These are phyloP conservation scores for Cheilosia urbana DNA, from an alignment of 2,888 invertebrate genomes.

Conservation along the genomic window DNA sequence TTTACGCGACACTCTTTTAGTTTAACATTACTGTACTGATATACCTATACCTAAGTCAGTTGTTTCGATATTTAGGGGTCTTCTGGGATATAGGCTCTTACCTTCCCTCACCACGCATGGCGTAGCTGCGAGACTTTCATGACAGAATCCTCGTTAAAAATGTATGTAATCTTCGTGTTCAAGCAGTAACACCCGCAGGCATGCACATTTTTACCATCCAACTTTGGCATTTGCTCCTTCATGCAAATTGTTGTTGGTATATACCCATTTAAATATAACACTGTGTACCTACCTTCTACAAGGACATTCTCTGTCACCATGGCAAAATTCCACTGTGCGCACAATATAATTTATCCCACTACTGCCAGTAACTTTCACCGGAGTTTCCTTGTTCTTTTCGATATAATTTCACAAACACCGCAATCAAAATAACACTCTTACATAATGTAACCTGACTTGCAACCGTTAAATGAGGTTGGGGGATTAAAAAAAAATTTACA, in stretches of 20 bases:
- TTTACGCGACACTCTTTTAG: too few species aligned
- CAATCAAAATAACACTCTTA: conserved; percentile 34
- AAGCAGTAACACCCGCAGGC: conserved; percentile 5
- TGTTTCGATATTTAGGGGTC: too few species aligned
- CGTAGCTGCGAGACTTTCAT: neutral
- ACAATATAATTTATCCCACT: conserved; percentile 6
- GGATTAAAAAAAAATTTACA: conserved; percentile 14
- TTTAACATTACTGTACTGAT: too few species aligned
- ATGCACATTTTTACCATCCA: conserved; percentile 1
- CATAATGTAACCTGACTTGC: conserved; percentile 20
- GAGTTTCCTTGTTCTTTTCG: neutral
- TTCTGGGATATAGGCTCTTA: neutral
- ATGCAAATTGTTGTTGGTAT: neutral
- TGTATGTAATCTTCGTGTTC: neutral
- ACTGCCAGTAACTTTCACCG: neutral
- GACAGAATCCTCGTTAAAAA: neutral
- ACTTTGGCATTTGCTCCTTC: conserved; percentile 3
- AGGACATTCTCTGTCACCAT: conserved; percentile 1
- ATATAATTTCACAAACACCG: conserved; percentile 19
- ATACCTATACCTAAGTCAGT: too few species aligned
- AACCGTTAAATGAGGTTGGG: conserved; percentile 24
- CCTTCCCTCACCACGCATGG: neutral
- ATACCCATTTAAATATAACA: conserved; percentile 24
- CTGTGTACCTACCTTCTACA: neutral
- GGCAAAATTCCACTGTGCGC: neutral